phyloP scores from a whole-genome alignment of 1,140 invertebrate species.

The Patella vulgata region DNA sequence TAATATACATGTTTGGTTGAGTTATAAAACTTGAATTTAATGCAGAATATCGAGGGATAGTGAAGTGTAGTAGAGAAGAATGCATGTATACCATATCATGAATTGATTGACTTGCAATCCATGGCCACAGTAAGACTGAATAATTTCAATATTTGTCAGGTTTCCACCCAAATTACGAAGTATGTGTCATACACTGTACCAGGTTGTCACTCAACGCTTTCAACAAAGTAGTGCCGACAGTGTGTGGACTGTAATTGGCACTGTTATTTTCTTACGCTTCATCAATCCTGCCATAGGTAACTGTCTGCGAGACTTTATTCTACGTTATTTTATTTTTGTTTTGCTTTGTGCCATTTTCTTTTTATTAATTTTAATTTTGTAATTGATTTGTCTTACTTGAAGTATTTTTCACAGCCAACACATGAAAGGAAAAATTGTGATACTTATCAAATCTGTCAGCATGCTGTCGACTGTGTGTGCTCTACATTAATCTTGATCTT shows the following conservation, averaged over 20 bases:
- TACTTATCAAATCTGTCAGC: too few relatives aligned
- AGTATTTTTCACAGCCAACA: neutral
- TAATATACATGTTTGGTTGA: too few relatives aligned
- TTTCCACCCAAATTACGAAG: conserved; percentile 96
- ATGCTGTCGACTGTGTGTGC: too few relatives aligned
- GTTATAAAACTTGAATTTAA: too few relatives aligned
- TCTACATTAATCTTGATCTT: too few relatives aligned
- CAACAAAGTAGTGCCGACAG: conserved; percentile 74
- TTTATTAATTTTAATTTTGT: neutral
- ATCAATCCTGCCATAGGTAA: conserved; percentile 96
- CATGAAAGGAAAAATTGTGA: too few relatives aligned
- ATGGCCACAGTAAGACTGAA: too few relatives aligned
- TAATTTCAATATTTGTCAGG: conserved; percentile 40
- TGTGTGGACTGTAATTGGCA: conserved; percentile 74
- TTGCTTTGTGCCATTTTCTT: neutral
- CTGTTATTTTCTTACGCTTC: conserved; percentile 95
- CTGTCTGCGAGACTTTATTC: too few relatives aligned
- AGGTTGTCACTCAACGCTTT: conserved; percentile 79
- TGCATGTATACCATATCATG: too few relatives aligned
- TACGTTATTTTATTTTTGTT: neutral
- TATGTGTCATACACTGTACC: conserved; percentile 98
- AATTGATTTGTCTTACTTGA: neutral
- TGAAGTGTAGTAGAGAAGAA: too few relatives aligned
- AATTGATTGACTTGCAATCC: too few relatives aligned
- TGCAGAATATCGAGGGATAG: too few relatives aligned